Base-by-base conservation (phyloP, 2,797 vertebrate species). In the Taeniopygia guttata region DNA sequence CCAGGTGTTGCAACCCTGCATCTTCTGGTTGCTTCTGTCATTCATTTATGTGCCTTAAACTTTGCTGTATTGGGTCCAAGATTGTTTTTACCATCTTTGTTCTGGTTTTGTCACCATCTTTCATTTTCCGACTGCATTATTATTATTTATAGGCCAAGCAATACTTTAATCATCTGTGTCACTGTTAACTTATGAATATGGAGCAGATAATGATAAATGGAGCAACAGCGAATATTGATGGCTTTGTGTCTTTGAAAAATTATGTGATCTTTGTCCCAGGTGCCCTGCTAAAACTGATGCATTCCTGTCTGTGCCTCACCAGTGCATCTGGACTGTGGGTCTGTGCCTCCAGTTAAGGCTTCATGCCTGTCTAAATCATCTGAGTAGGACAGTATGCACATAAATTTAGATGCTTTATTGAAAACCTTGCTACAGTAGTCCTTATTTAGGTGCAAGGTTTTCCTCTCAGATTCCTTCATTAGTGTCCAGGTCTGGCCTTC, bases 101-200 rank as follows among this genome's bases (percentile, higher is more conserved):
- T 95, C 93, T 96, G 94, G 29, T 62, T 94, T 95, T 94, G 88
- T 95, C 96, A 96, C 95, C 83, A 68, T 95, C 90, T 81, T 96
- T 95, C 79, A 67, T 95, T 97, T 97, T 93, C 93, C 95, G 90
- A 74, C 81, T 95, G 84, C 89, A 80, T 77, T 96, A 86, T 97
- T 94, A 86, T 94, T 97, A 89, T 95, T 97, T 97, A 93, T 95
- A 96, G 89, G 93, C 94, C 94, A 95, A 97, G 88, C 90, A 81
- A 94, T 91, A 86, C 92, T 96, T 89, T 96, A 96, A 96, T 97
- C 97, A 95, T 96, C 94, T 94, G 84, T 96, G 93, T 96, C 93
- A 93, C 97, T 95, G 86, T 95, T 97, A 86, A 64, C 92, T 95
- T 96, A 97, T 97, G 94, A 96, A 96, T 96, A 95, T 94, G 93